These are phyloP conservation scores for Paramormyrops hopkinsi DNA, from an alignment of 2,797 vertebrate genomes.

Conservation along the genomic window DNA sequence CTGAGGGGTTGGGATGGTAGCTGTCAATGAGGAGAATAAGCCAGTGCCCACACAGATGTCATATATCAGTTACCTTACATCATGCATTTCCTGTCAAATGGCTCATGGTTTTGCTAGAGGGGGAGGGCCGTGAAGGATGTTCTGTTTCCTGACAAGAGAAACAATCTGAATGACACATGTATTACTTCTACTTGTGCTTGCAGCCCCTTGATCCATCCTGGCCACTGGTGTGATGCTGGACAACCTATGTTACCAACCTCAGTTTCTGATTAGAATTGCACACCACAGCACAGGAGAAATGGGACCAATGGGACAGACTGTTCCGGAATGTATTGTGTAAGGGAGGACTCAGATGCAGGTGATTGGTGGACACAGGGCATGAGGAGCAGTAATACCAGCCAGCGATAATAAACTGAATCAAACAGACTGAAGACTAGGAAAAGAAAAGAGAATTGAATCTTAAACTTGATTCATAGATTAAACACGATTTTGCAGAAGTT, in stretches of 20 bases:
- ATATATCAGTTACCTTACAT: background rate
- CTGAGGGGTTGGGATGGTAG: background rate
- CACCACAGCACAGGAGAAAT: background rate
- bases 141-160: background rate
- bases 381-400: background rate
- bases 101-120: background rate
- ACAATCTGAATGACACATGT: background rate
- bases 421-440: background rate
- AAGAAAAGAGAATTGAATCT: background rate
- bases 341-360: background rate
- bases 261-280: background rate
- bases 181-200: background rate
- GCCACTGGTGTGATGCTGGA: background rate
- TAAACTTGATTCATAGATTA: background rate
- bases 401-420: background rate
- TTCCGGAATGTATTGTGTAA: background rate
- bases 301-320: background rate
- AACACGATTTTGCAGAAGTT: background rate
- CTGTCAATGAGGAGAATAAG: background rate
- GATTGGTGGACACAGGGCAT: background rate
- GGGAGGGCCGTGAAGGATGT: background rate
- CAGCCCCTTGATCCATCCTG: background rate
- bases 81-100: background rate
- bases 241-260: background rate
- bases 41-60: background rate